phyloP scores from a whole-genome alignment of 2,113 vertebrate species.

The Menura novaehollandiae region DNA sequence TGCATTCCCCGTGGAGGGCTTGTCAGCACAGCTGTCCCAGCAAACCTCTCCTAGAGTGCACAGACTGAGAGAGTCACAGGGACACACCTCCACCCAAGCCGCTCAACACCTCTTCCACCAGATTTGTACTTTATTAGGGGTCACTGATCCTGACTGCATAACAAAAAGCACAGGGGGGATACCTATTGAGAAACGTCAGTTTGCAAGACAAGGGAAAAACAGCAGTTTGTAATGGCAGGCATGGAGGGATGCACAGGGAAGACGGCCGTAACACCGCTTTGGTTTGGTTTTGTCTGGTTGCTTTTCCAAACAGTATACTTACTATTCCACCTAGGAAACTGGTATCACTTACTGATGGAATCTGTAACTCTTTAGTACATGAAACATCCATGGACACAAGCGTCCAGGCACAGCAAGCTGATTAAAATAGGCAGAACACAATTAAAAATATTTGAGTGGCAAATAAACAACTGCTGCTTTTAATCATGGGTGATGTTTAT shows the following conservation, averaged over 20 bases:
- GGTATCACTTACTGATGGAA: background rate
- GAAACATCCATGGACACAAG: background rate
- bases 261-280: background rate
- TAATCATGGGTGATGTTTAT: background rate
- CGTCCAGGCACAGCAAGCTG: background rate
- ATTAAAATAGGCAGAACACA: background rate
- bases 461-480: constrained; percentile 31
- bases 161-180: background rate
- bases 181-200: background rate
- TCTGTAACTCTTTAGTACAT: background rate
- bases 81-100: background rate
- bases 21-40: background rate
- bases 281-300: background rate
- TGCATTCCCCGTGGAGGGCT: background rate
- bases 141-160: background rate
- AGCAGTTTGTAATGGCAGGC: background rate
- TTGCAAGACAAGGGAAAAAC: background rate
- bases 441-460: background rate
- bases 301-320: background rate
- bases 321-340: background rate
- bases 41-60: background rate
- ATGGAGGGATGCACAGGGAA: background rate
- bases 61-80: background rate
- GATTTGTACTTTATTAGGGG: background rate
- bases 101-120: background rate